Evolutionary conservation across 2,113 vertebrate species (phyloP), one percentile per base, ranked within the genome.

Genomic region (Aptenodytes forsteri): DNA sequence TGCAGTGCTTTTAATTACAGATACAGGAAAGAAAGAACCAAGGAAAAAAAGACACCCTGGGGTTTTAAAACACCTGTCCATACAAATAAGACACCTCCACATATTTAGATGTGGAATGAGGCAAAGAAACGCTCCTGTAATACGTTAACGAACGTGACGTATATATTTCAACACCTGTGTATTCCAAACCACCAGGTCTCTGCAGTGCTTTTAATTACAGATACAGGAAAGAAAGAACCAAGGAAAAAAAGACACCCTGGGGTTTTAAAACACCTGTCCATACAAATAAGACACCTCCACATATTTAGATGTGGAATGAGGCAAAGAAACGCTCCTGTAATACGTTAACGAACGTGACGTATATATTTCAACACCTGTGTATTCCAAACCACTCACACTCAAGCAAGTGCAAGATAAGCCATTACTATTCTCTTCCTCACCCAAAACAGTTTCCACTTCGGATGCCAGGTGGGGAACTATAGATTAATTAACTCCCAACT

Each of bases 401-500:
- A 2, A 90, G 79, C 49, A 49, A 97, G 87, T 8, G 83, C 44
- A 80, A 91, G 71, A 93, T 38, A 50, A 94, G 32, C 72, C 89
- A 69, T 96, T 95, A 75, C 91, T 75, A 67, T 94, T 91, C 79
- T 89, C 87, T 76, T 61, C 95, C 88, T 89, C 77, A 73, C 82
- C 81, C 58, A 69, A 94, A 95, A 66, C 64, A 91, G 80, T 91
- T 93, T 87, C 93, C 66, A 85, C 90, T 92, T 91, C 52, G 94
- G 82, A 92, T 95, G 95, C 92, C 89, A 91, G 95, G 96, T 93
- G 96, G 82, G 85, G 80, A 97, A 94, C 82, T 96, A 95, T 83
- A 95, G 96, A 95, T 97, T 96, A 97, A 98, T 97, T 97, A 97
- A 82, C 72, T 97, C 90, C 85, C 94, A 94, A 96, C 75, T 91